phyloP scores from a whole-genome alignment of 2,888 invertebrate genomes.

The Lithosia quadra region DNA sequence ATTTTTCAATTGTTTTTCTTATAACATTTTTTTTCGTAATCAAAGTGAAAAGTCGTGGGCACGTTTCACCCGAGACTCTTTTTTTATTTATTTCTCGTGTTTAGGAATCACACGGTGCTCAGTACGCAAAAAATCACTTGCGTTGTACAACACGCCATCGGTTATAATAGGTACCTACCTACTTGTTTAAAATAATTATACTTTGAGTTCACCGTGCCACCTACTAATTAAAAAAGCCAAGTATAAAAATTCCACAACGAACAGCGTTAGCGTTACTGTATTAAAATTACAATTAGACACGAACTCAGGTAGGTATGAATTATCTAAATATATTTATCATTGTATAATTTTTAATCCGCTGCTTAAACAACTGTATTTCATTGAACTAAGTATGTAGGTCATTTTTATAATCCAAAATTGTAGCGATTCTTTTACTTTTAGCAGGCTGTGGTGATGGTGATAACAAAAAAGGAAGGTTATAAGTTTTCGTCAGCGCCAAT shows the following conservation, averaged over 20 bases:
- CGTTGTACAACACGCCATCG: neutral
- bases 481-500: neutral
- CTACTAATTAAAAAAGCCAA: neutral
- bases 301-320: neutral
- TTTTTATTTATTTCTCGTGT: too few relatives aligned
- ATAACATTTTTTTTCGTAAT: too few relatives aligned
- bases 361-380: conserved; percentile 4
- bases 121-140: neutral
- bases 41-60: too few relatives aligned
- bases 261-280: neutral
- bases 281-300: conserved; percentile 8
- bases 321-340: too few relatives aligned
- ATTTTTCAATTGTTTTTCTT: too few relatives aligned
- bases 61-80: too few relatives aligned
- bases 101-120: too few relatives aligned
- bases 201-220: neutral
- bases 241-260: neutral
- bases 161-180: too few relatives aligned
- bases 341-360: neutral
- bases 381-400: neutral
- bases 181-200: too few relatives aligned
- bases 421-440: neutral
- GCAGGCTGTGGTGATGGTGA: neutral
- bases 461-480: neutral
- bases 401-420: neutral